These are phyloP conservation scores for Tipula vernalis DNA, from an alignment of 2,888 invertebrate species.

Conservation along the genomic window DNA sequence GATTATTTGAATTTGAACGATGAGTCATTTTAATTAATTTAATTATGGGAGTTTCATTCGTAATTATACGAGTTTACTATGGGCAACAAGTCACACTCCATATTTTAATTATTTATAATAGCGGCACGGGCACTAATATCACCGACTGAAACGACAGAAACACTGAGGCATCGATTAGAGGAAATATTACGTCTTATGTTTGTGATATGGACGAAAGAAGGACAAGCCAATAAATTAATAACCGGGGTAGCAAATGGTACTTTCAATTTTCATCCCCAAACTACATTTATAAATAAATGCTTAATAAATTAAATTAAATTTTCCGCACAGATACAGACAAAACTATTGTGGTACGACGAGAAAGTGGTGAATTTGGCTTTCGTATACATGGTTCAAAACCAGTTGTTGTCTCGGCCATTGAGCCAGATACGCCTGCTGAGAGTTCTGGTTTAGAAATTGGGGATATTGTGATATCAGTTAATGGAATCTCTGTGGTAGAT, in stretches of 20 bases:
- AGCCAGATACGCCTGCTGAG: conserved; percentile 88
- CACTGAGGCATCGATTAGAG: conserved; percentile 53
- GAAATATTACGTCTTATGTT: conserved; percentile 72
- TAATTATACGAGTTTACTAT: background rate
- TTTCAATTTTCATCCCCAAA: background rate
- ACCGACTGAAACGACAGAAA: conserved; percentile 27
- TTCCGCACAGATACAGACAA: conserved; percentile 70
- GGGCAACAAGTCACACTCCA: background rate
- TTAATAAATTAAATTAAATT: background rate
- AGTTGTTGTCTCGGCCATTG: conserved; percentile 91
- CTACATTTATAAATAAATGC: conserved; percentile 17
- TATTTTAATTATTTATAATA: background rate
- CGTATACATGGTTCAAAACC: conserved; percentile 91
- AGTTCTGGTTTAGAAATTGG: conserved; percentile 85
- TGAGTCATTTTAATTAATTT: background rate
- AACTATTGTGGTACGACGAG: conserved; percentile 67
- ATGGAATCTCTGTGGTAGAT: conserved; percentile 81
- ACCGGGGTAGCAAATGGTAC: conserved; percentile 38
- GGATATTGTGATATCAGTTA: conserved; percentile 85
- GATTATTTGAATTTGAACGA: background rate
- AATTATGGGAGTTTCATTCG: background rate
- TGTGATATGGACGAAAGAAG: conserved; percentile 68
- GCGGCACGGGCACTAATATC: conserved; percentile 10
- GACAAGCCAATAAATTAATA: conserved; percentile 52
- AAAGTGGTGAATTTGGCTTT: conserved; percentile 86